Evolutionary conservation across 2,888 invertebrate genomes (phyloP).

Genomic region (Lithophane semibrunnea): DNA sequence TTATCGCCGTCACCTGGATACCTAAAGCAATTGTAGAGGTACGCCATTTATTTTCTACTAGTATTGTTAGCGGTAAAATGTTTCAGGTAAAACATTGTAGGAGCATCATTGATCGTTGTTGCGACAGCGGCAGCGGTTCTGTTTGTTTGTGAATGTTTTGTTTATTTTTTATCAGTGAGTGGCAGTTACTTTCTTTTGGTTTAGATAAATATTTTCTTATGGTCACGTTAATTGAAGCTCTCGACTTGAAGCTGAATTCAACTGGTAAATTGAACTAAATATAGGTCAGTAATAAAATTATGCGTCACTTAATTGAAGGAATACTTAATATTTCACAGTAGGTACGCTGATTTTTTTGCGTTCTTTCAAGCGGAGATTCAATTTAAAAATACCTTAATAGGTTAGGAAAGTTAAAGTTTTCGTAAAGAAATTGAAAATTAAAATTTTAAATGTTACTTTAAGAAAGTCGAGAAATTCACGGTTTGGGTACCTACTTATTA

Average conservation of each 20-base stretch:
- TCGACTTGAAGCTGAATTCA: conserved; percentile 9
- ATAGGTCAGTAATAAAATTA: conserved; percentile 19
- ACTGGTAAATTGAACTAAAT: conserved; percentile 31
- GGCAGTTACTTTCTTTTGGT: conserved; percentile 4
- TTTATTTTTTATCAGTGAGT: conserved; percentile 30
- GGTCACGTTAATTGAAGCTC: conserved; percentile 19
- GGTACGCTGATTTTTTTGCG: conserved; percentile 15
- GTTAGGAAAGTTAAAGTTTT: conserved; percentile 3
- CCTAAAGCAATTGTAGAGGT: conserved; percentile 89
- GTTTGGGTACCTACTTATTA: not conserved
- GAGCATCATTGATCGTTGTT: conserved; percentile 34
- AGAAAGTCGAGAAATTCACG: not conserved
- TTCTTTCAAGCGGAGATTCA: conserved; percentile 19
- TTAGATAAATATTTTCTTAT: conserved; percentile 18
- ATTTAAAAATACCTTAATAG: conserved; percentile 23
- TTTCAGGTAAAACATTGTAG: conserved; percentile 36
- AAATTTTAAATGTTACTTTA: conserved; percentile 7
- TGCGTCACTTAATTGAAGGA: conserved; percentile 19
- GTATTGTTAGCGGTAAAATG: conserved; percentile 43
- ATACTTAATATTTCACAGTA: conserved; percentile 9
- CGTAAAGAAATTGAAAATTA: conserved; percentile 4
- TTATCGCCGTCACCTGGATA: conserved; percentile 86
- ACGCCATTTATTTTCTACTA: conserved; percentile 56
- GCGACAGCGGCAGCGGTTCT: conserved; percentile 34
- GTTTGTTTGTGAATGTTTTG: conserved; percentile 33